These are phyloP conservation scores for Aphaenogaster rudis DNA, from an alignment of 1,140 invertebrate genomes.

Conservation along the genomic window DNA sequence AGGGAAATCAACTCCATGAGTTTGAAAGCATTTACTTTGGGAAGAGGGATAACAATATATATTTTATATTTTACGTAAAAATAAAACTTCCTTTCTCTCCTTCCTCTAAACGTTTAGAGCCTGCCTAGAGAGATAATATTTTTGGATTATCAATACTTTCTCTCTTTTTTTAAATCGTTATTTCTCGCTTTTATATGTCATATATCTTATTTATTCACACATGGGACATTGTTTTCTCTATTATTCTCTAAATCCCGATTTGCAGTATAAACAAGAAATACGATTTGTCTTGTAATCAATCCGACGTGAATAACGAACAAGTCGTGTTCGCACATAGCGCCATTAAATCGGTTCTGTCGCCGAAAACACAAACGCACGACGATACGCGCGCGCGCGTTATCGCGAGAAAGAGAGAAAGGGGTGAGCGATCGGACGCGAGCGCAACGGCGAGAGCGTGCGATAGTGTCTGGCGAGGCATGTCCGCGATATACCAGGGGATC, in stretches of 20 bases:
- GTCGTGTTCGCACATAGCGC: conserved; percentile 3
- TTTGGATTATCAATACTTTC: not conserved
- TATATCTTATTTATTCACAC: conserved; percentile 11
- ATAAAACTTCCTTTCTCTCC: not conserved
- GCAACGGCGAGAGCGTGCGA: conserved; percentile 57
- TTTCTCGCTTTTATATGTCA: not conserved
- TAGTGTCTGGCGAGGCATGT: conserved; percentile 70
- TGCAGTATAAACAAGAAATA: not conserved
- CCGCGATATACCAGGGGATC: conserved; percentile 76
- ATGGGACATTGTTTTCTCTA: not conserved
- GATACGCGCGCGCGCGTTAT: conserved; percentile 39
- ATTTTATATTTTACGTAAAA: not conserved
- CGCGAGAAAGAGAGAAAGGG: conserved; percentile 42
- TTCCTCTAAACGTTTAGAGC: not conserved
- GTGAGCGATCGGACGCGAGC: conserved; percentile 22
- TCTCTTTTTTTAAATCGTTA: not conserved
- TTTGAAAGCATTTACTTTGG: not conserved
- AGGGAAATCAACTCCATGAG: not conserved
- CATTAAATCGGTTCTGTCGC: conserved; percentile 35
- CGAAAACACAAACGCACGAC: conserved; percentile 12
- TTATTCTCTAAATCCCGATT: not conserved
- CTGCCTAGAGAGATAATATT: not conserved
- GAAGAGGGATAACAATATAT: not conserved
- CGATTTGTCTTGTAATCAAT: not conserved
- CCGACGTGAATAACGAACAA: conserved; percentile 3